phyloP scores from a whole-genome alignment of 1,140 invertebrate genomes.

The Zaprionus africanus region DNA sequence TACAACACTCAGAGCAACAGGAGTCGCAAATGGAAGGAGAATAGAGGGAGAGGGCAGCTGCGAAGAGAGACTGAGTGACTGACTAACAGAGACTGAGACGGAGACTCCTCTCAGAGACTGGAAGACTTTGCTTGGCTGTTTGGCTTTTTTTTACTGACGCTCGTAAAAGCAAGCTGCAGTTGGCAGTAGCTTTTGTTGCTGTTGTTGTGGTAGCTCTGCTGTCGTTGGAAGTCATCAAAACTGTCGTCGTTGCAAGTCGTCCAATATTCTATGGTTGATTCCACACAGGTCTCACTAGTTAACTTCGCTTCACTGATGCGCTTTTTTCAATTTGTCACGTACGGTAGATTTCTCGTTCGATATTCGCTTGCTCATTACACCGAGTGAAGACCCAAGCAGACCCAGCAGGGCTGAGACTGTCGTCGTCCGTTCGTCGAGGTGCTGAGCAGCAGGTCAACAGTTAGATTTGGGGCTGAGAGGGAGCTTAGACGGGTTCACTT shows the following conservation, averaged over 20 bases:
- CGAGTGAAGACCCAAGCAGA: constrained; percentile 13
- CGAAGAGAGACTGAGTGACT: not conserved
- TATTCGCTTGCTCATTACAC: constrained; percentile 68
- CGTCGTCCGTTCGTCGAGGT: too few species aligned
- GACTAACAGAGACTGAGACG: not conserved
- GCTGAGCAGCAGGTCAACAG: too few species aligned
- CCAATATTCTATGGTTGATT: constrained; percentile 80
- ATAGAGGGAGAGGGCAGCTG: constrained; percentile 32
- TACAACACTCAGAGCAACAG: constrained; percentile 29
- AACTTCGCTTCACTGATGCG: constrained; percentile 82
- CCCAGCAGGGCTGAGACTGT: not conserved
- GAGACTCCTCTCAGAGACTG: not conserved
- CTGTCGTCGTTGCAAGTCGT: constrained; percentile 62
- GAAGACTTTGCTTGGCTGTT: constrained; percentile 21
- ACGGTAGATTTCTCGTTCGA: constrained; percentile 61
- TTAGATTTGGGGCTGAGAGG: too few species aligned
- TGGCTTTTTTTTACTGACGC: constrained; percentile 54
- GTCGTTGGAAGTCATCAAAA: constrained; percentile 69
- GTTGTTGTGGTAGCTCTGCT: constrained; percentile 35
- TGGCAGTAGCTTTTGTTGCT: constrained; percentile 62
- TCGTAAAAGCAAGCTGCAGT: constrained; percentile 64
- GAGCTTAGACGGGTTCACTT: constrained; percentile 12
- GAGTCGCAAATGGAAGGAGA: not conserved
- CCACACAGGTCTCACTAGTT: constrained; percentile 81
- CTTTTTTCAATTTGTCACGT: constrained; percentile 84